phyloP scores from a whole-genome alignment of 2,888 invertebrate genomes.

The Calameuta pallipes region DNA sequence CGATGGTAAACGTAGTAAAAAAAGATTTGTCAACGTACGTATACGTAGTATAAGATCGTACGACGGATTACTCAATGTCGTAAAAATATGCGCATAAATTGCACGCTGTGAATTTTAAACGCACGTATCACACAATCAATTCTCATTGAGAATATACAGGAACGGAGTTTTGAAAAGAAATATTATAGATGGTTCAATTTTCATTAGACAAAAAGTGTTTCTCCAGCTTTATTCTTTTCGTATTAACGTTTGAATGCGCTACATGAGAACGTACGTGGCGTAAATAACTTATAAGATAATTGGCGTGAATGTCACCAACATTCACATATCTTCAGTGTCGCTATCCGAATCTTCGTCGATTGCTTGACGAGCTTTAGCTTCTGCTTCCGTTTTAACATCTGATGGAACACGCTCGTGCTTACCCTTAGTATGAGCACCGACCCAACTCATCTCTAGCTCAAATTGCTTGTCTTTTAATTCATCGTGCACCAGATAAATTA shows the following conservation, averaged over 20 bases:
- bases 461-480: conserved; percentile 97
- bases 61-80: neutral
- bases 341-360: conserved; percentile 89
- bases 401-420: conserved; percentile 84
- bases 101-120: neutral
- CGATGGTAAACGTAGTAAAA: neutral
- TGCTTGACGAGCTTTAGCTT: conserved; percentile 89
- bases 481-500: conserved; percentile 90
- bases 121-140: neutral
- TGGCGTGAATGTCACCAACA: conserved; percentile 5
- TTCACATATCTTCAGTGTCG: conserved; percentile 80
- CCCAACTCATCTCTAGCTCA: conserved; percentile 95
- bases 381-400: conserved; percentile 83
- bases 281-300: neutral
- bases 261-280: neutral
- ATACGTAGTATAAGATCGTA: neutral
- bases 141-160: neutral
- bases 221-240: neutral
- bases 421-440: conserved; percentile 84
- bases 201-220: neutral
- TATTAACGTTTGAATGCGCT: neutral
- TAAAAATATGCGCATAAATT: neutral
- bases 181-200: neutral
- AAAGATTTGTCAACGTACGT: neutral
- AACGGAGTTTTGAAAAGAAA: neutral